Percentiles rank a stretch among this genome's conserved stretches.
phyloP scores from a whole-genome alignment of 2,797 vertebrate species.

The Sebastes umbrosus region DNA sequence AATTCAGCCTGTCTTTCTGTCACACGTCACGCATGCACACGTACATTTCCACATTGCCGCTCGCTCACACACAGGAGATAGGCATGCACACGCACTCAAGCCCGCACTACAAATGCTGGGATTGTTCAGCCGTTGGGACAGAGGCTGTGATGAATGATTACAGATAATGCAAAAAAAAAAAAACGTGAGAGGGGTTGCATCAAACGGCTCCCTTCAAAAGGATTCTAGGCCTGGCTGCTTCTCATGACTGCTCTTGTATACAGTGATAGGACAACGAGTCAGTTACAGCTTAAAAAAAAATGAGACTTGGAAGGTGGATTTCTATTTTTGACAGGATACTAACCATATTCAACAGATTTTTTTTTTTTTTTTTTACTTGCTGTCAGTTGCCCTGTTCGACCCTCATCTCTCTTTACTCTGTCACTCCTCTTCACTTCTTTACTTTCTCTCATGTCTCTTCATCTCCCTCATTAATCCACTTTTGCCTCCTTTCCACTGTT shows the following conservation, averaged over 20 bases:
- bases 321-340: neutral
- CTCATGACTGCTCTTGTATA: neutral
- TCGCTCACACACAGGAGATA: neutral
- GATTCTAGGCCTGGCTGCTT: neutral
- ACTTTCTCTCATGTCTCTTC: neutral
- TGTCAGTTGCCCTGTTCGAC: neutral
- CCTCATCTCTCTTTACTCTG: neutral
- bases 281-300: neutral
- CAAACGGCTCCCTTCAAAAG: constrained; percentile 41
- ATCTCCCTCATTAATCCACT: neutral
- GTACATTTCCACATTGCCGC: neutral
- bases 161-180: constrained; percentile 2
- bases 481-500: neutral
- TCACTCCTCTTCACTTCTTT: neutral
- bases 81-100: neutral
- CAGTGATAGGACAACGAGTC: constrained; percentile 4
- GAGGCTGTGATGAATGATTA: constrained; percentile 39
- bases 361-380: neutral
- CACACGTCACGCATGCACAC: neutral
- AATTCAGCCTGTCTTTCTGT: constrained; percentile 6
- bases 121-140: constrained; percentile 15
- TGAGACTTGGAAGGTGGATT: neutral
- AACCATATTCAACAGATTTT: neutral
- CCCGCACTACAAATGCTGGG: neutral
- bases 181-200: neutral